Evolutionary conservation across 2,797 vertebrate species (phyloP).

Genomic region (Argyrosomus regius): DNA sequence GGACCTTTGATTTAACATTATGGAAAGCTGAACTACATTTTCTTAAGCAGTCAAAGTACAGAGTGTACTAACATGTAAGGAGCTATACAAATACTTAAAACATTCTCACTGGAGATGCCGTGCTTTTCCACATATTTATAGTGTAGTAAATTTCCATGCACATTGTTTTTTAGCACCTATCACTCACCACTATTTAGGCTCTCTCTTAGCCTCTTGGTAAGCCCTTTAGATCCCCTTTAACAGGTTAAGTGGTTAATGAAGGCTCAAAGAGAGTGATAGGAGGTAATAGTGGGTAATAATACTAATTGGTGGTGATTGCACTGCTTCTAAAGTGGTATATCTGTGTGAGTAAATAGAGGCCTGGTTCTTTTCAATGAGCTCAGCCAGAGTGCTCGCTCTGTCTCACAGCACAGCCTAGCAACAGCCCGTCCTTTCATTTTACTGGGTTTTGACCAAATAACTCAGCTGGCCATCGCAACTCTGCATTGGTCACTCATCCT

Average conservation of each 20-base stretch:
- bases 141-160: conserved; percentile 32
- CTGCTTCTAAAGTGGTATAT: conserved; percentile 74
- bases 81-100: conserved; percentile 14
- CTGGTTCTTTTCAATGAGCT: conserved; percentile 78
- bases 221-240: conserved; percentile 54
- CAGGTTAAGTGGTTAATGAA: conserved; percentile 68
- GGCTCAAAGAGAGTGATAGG: conserved; percentile 59
- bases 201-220: conserved; percentile 32
- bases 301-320: conserved; percentile 80
- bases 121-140: conserved; percentile 6
- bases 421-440: conserved; percentile 78
- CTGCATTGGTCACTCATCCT: conserved; percentile 78
- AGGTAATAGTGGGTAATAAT: conserved; percentile 78
- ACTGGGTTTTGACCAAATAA: conserved; percentile 82
- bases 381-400: conserved; percentile 72
- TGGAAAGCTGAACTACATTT: conserved; percentile 51
- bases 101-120: not conserved
- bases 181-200: conserved; percentile 21
- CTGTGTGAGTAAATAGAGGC: conserved; percentile 80
- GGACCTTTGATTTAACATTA: conserved; percentile 42
- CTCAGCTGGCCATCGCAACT: conserved; percentile 79
- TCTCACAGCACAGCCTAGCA: conserved; percentile 79
- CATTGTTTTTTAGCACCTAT: conserved; percentile 35
- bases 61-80: conserved; percentile 24
- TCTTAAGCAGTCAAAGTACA: conserved; percentile 32